Evolutionary conservation across 2,888 invertebrate species (phyloP).

Genomic region (Plusia festucae): DNA sequence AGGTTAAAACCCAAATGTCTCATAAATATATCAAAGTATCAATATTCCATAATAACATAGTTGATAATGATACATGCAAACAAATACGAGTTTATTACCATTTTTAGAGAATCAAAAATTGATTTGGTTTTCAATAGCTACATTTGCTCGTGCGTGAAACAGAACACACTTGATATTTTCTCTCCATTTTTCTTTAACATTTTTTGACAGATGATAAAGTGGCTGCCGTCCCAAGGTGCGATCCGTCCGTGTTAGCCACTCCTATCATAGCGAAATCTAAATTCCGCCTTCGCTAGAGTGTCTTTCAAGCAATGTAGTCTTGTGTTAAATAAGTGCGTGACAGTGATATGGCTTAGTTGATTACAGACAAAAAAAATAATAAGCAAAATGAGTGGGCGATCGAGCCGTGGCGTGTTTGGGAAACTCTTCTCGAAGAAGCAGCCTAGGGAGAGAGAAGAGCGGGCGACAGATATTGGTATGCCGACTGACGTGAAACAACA

Average conservation of each 20-base stretch:
- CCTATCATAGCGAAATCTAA: constrained; percentile 75
- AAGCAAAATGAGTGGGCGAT: constrained; percentile 85
- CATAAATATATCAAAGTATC: not conserved
- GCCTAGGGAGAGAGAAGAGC: constrained; percentile 81
- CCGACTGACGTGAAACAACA: constrained; percentile 96
- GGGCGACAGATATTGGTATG: constrained; percentile 92
- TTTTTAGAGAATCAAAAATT: no score
- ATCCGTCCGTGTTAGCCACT: constrained; percentile 86
- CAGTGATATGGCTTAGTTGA: constrained; percentile 77
- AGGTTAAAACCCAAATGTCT: not conserved
- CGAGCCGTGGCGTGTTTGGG: constrained; percentile 85
- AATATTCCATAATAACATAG: not conserved
- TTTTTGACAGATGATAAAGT: constrained; percentile 79
- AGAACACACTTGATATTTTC: constrained; percentile 46
- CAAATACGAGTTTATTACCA: no score
- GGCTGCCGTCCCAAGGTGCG: constrained; percentile 70
- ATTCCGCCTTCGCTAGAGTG: constrained; percentile 68
- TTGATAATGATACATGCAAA: not conserved
- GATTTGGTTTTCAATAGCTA: no score
- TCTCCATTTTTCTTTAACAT: constrained; percentile 54
- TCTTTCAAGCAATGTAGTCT: constrained; percentile 76
- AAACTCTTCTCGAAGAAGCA: constrained; percentile 86
- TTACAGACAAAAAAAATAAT: constrained; percentile 61
- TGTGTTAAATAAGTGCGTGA: constrained; percentile 65
- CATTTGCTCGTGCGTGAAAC: constrained; percentile 46